Evolutionary conservation across 1,140 invertebrate species (phyloP).

Genomic region (Chlorops oryzae): DNA sequence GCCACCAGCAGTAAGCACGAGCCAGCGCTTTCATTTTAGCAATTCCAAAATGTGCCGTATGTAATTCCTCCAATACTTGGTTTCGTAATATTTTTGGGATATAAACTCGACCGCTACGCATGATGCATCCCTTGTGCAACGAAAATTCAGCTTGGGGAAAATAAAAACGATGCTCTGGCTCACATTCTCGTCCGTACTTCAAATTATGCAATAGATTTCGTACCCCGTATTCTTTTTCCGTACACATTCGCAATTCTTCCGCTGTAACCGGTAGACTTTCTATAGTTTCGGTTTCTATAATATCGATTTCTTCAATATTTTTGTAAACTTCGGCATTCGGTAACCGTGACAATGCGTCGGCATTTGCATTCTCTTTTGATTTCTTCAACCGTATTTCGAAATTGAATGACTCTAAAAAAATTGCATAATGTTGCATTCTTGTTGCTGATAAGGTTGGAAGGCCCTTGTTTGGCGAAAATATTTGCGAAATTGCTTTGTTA

Average conservation of each 20-base stretch:
- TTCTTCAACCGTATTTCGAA: too few species aligned
- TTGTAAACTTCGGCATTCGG: neutral
- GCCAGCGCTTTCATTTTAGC: constrained; percentile 51
- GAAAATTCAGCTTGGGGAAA: constrained; percentile 12
- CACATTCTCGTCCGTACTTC: constrained; percentile 9
- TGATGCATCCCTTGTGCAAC: constrained; percentile 18
- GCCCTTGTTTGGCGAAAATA: constrained; percentile 39
- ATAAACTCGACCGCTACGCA: constrained; percentile 18
- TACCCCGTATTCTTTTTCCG: too few species aligned
- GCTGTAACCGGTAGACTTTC: too few species aligned
- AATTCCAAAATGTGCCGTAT: constrained; percentile 45
- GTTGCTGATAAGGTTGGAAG: constrained; percentile 23
- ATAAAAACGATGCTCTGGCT: neutral
- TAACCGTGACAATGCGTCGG: constrained; percentile 30
- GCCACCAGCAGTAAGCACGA: constrained; percentile 46
- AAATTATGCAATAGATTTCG: too few species aligned
- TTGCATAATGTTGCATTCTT: constrained; percentile 39
- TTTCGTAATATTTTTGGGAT: constrained; percentile 14
- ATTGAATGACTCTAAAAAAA: constrained; percentile 27
- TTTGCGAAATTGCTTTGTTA: constrained; percentile 48
- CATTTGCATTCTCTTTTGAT: constrained; percentile 21
- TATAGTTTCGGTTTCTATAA: too few species aligned
- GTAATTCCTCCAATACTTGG: constrained; percentile 24
- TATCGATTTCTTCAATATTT: too few species aligned
- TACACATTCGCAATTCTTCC: too few species aligned